Percentiles rank a stretch among this genome's conserved stretches.
These are phyloP conservation scores for Petrolisthes manimaculis DNA, from an alignment of 2,888 invertebrate species.

Conservation along the genomic window DNA sequence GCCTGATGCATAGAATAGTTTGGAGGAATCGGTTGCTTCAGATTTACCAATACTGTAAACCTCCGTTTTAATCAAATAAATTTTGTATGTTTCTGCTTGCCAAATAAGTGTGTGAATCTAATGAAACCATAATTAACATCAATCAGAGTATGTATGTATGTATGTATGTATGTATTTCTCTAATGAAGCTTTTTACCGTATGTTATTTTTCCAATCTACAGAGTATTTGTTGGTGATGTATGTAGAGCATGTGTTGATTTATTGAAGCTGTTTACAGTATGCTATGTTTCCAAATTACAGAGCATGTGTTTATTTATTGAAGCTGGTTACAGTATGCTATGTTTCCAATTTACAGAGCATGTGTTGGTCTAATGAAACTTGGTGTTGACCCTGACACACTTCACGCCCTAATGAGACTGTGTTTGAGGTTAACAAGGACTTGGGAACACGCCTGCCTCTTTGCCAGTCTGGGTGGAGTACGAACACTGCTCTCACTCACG, in stretches of 20 bases:
- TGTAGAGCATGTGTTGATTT: neutral
- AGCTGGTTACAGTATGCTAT: conserved; percentile 70
- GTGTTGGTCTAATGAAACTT: conserved; percentile 79
- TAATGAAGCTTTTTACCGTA: too few species aligned
- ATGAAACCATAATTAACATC: too few species aligned
- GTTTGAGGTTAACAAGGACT: conserved; percentile 80
- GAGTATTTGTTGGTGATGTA: too few species aligned
- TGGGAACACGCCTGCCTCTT: conserved; percentile 81
- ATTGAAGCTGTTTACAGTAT: too few species aligned
- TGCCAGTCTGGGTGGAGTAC: conserved; percentile 81
- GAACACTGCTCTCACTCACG: conserved; percentile 79
- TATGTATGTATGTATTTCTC: neutral
- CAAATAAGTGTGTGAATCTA: too few species aligned
- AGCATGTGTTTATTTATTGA: conserved; percentile 72
- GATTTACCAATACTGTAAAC: too few species aligned
- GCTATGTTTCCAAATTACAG: too few species aligned
- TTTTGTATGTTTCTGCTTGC: too few species aligned
- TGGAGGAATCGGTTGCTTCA: too few species aligned
- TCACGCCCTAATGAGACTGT: conserved; percentile 82
- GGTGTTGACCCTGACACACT: conserved; percentile 82
- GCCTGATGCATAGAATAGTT: too few species aligned
- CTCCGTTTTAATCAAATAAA: too few species aligned
- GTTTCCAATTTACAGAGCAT: conserved; percentile 67
- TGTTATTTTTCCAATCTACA: too few species aligned
- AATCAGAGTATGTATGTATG: neutral